phyloP scores from a whole-genome alignment of 2,113 vertebrate species.

The Centropus unirufus region DNA sequence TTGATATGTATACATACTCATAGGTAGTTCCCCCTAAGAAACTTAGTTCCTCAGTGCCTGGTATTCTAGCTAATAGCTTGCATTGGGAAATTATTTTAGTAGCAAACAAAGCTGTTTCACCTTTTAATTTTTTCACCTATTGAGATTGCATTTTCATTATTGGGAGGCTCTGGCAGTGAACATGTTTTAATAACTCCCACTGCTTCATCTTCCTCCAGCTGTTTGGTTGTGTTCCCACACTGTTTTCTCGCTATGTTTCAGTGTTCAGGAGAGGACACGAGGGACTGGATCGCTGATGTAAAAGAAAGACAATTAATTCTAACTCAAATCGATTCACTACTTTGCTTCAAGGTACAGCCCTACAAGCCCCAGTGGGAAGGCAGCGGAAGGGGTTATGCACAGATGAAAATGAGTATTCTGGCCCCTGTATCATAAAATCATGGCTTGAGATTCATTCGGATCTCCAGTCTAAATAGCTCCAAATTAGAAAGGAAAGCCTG shows the following conservation, averaged over 20 bases:
- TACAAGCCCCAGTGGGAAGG: neutral
- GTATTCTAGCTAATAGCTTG: neutral
- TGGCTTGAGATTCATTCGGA: neutral
- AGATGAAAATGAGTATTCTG: neutral
- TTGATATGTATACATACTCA: neutral
- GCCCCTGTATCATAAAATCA: neutral
- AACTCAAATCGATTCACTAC: neutral
- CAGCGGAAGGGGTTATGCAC: neutral
- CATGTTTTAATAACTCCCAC: neutral
- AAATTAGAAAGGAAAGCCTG: neutral
- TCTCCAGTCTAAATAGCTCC: neutral
- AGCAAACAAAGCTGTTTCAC: neutral
- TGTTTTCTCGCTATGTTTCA: neutral
- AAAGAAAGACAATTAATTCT: neutral
- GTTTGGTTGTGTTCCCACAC: neutral
- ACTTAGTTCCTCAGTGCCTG: neutral
- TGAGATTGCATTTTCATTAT: neutral
- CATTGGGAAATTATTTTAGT: neutral
- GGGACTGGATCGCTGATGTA: neutral
- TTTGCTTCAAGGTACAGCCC: neutral
- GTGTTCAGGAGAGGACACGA: neutral
- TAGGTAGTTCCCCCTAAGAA: neutral
- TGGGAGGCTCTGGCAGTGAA: neutral
- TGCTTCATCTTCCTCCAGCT: slow-evolving; percentile 14
- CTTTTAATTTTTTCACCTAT: neutral